phyloP scores from a whole-genome alignment of 2,797 vertebrate species.

The Bufotes viridis region DNA sequence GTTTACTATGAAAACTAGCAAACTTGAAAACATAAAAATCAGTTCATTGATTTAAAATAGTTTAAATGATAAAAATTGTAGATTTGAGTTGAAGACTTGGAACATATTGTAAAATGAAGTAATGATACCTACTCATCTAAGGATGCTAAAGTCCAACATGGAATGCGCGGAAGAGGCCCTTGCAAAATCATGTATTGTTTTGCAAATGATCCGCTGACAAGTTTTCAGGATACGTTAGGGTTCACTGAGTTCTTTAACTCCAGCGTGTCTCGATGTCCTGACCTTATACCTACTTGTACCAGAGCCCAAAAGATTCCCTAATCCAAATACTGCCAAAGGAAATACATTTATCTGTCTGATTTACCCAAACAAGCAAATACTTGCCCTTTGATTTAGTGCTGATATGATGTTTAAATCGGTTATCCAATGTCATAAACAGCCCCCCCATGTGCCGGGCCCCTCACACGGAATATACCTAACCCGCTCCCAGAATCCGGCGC shows the following conservation, averaged over 20 bases:
- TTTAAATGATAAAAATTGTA: too few relatives aligned
- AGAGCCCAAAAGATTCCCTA: constrained; percentile 38
- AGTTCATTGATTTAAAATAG: too few relatives aligned
- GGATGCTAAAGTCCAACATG: background rate
- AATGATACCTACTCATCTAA: background rate
- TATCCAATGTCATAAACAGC: too few relatives aligned
- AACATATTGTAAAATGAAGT: background rate
- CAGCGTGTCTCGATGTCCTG: constrained; percentile 22
- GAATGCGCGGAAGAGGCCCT: background rate
- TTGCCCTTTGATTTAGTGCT: constrained; percentile 43
- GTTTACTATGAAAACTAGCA: too few relatives aligned
- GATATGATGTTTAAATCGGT: background rate
- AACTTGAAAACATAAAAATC: too few relatives aligned
- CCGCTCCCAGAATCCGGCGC: too few relatives aligned
- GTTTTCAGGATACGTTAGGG: constrained; percentile 28
- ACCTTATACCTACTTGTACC: constrained; percentile 54
- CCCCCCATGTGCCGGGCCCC: too few relatives aligned
- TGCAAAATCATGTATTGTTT: constrained; percentile 42
- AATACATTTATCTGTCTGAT: constrained; percentile 10
- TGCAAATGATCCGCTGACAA: constrained; percentile 50
- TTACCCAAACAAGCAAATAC: constrained; percentile 31
- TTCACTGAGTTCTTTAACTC: constrained; percentile 55
- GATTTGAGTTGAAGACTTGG: too few relatives aligned
- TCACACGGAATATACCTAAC: too few relatives aligned
- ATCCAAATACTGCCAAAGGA: constrained; percentile 21